Evolutionary conservation across 1,140 invertebrate species (phyloP), one percentile per base, ranked within the genome.

Genomic region (Daktulosphaira vitifoliae): DNA sequence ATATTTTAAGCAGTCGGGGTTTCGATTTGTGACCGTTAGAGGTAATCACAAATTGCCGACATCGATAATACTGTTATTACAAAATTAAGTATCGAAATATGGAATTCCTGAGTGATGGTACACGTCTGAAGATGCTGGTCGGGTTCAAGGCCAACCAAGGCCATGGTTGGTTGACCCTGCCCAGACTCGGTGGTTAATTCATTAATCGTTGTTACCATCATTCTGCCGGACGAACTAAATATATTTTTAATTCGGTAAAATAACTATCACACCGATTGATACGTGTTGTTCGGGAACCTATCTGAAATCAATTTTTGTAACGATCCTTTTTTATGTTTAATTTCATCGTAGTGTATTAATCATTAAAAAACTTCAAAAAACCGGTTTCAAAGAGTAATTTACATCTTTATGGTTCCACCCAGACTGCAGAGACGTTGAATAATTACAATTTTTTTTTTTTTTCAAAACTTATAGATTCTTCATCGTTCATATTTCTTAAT

Each of bases 131-230:
- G 56, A 62, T 33, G 56, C 56, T 62, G 25, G 42, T 23, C 44
- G 54, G 20, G 42, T 62, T 62, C 56, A 62, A 62, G 56, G 56
- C 56, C 56, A 62, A 62, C 56, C 42, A 62, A 62, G 56, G 56
- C 46, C 56, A 48, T 22, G 56, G 56, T 62, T 48, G 56, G 56
- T 62, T 62, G 56, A 62, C 56, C 56, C 39, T 44, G n/a, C 42
- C 18, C 54, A n/a, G 16, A 39, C 25, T 6, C 42, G 18, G 26
- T 62, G 56, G 56, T 62, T 46, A 48, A 62, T 62, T 46, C 56
- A 48, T 62, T 62, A 62, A 62, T 62, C 56, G 56, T 62, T 33
- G 54, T 62, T 62, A 48, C 42, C 25, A 20, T 25, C 53, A 8
- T 39, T 56, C 26, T 44, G 15, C 44, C 22, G 23, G 20, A 15